A percentile compares a stretch with the other conserved stretches of the same genome.
phyloP scores from a whole-genome alignment of 2,888 invertebrate genomes.

The Itoplectis maculator region DNA sequence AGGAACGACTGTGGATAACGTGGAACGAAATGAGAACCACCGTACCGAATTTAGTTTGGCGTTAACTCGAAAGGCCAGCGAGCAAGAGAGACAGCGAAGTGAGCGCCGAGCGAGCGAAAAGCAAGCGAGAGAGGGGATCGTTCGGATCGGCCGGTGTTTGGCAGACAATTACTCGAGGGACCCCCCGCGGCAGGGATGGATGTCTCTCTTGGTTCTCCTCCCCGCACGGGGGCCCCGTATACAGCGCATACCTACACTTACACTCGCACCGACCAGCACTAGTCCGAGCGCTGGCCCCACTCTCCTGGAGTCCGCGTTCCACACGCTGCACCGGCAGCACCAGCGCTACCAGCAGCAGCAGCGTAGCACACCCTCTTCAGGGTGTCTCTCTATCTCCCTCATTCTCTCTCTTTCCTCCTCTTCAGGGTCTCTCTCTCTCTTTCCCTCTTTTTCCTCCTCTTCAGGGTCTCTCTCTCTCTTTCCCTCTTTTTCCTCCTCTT shows the following conservation, averaged over 20 bases:
- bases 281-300: too few relatives aligned
- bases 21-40: conserved; percentile 75
- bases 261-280: too few relatives aligned
- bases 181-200: conserved; percentile 83
- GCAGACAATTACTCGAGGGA: conserved; percentile 83
- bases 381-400: neutral
- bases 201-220: conserved; percentile 80
- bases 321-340: too few relatives aligned
- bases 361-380: conserved; percentile 51
- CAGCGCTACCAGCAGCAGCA: too few relatives aligned
- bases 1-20: neutral
- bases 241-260: conserved; percentile 47
- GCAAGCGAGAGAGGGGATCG: conserved; percentile 42
- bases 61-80: conserved; percentile 74
- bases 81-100: conserved; percentile 67
- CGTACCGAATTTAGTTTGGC: conserved; percentile 77
- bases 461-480: too few relatives aligned
- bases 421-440: too few relatives aligned
- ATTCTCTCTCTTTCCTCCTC: conserved; percentile 28
- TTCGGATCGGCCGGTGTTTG: conserved; percentile 80
- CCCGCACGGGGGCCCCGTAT: conserved; percentile 48
- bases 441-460: too few relatives aligned
- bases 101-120: neutral
- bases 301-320: too few relatives aligned
- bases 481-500: too few relatives aligned